Evolutionary conservation across 2,797 vertebrate species (phyloP).

Genomic region (Mus spretus): DNA sequence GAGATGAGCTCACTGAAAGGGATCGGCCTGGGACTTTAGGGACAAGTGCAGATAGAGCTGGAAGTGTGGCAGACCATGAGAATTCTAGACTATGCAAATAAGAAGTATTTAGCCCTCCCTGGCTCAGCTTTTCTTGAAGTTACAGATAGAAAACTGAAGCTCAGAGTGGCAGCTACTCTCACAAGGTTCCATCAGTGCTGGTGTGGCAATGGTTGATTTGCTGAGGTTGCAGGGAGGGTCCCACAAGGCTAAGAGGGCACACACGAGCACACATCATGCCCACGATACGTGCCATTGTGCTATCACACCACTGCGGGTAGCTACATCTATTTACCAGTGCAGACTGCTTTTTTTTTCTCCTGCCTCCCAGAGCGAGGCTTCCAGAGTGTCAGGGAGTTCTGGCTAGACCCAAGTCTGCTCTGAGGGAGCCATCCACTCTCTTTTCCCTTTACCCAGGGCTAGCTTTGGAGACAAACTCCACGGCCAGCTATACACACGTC

Average conservation of each 20-base stretch:
- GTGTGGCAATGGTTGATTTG: not conserved
- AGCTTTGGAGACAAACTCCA: conserved; percentile 7
- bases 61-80: not conserved
- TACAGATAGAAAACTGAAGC: conserved; percentile 57
- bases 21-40: not conserved
- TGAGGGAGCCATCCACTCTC: not conserved
- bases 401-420: not conserved
- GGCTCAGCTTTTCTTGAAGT: conserved; percentile 24
- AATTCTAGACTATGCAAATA: conserved; percentile 80
- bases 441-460: not conserved
- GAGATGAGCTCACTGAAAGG: not conserved
- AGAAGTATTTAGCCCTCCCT: not conserved
- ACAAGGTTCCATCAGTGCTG: not conserved
- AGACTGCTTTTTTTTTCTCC: not conserved
- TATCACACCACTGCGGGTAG: not conserved
- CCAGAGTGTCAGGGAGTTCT: not conserved
- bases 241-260: conserved; percentile 34
- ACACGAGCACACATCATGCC: not conserved
- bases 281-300: not conserved
- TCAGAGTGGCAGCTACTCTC: conserved; percentile 7
- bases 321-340: not conserved
- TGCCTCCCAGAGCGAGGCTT: not conserved
- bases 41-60: not conserved
- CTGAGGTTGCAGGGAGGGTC: not conserved
- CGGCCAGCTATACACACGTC: not conserved